Percentiles rank a stretch among this genome's conserved stretches.
Conservation (phyloP, 2,113 vertebrate species). For the Equus quagga region DNA sequence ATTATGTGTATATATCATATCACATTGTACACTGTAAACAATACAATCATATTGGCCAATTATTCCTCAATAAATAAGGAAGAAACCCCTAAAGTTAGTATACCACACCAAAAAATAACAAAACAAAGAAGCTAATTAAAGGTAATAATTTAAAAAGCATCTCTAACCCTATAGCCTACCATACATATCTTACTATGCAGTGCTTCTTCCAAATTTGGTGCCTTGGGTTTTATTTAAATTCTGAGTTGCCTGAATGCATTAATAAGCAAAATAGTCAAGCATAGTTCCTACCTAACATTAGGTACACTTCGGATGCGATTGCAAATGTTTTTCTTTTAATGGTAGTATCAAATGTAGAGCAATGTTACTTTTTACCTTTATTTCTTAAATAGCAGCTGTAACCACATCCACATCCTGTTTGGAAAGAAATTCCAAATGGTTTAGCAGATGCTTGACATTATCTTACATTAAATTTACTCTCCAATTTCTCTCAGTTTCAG, state of each 20-base stretch:
- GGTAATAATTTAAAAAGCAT: not conserved
- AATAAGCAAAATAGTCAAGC: not conserved
- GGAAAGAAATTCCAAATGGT: conserved; percentile 5
- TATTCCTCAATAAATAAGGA: not conserved
- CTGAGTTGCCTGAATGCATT: not conserved
- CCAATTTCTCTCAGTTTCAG: conserved; percentile 25
- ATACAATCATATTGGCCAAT: not conserved
- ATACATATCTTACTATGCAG: not conserved
- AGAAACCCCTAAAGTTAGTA: not conserved
- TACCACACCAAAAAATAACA: not conserved
- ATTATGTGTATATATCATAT: not conserved
- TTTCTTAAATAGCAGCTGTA: not conserved
- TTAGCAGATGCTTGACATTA: not conserved
- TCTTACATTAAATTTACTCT: conserved; percentile 37
- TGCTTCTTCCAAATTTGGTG: not conserved
- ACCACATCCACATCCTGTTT: not conserved
- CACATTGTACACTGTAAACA: not conserved
- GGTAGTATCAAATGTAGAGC: not conserved
- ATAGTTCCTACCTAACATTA: not conserved
- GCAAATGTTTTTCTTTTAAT: not conserved
- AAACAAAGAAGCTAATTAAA: conserved; percentile 4
- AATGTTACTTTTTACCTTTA: not conserved
- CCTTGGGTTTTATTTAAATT: conserved; percentile 31
- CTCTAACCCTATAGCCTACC: not conserved
- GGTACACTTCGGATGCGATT: not conserved